These are phyloP conservation scores for Nerophis lumbriciformis DNA, from an alignment of 2,113 vertebrate genomes.

Conservation along the genomic window DNA sequence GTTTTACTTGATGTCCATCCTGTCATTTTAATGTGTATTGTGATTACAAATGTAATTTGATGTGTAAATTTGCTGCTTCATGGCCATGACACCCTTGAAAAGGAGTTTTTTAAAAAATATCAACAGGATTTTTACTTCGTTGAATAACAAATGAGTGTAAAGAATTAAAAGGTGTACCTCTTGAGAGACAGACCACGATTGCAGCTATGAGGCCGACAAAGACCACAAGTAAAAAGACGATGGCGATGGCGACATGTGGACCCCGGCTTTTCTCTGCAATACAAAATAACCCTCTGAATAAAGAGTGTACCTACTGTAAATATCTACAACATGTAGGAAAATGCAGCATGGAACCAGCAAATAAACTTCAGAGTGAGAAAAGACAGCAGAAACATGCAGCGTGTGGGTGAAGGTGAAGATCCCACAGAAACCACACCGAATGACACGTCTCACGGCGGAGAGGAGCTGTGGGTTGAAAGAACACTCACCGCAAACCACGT, in stretches of 20 bases:
- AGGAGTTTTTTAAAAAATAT: no score
- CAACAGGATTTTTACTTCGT: no score
- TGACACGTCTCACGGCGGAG: neutral
- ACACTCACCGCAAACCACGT: slow-evolving; percentile 63
- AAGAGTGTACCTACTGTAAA: neutral
- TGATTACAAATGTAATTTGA: no score
- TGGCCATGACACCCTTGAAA: no score
- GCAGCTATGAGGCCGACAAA: rapidly evolving
- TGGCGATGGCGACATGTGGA: rapidly evolving
- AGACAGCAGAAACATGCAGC: neutral
- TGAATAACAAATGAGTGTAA: no score
- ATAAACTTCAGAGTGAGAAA: neutral
- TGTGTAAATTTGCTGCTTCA: no score
- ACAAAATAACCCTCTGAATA: neutral
- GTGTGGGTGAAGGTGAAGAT: slow-evolving; percentile 4
- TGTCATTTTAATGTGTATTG: no score
- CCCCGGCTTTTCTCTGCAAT: neutral
- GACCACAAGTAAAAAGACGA: rapidly evolving
- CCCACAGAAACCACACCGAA: slow-evolving; percentile 34
- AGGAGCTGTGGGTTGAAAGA: neutral
- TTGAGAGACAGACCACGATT: rapidly evolving
- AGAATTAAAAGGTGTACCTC: neutral
- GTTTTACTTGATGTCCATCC: no score
- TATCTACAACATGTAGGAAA: neutral
- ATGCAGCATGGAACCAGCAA: neutral